A percentile compares a stretch with the other conserved stretches of the same genome.
Evolutionary conservation across 1,140 invertebrate genomes (phyloP).

Genomic region (Drosophila lowei): DNA sequence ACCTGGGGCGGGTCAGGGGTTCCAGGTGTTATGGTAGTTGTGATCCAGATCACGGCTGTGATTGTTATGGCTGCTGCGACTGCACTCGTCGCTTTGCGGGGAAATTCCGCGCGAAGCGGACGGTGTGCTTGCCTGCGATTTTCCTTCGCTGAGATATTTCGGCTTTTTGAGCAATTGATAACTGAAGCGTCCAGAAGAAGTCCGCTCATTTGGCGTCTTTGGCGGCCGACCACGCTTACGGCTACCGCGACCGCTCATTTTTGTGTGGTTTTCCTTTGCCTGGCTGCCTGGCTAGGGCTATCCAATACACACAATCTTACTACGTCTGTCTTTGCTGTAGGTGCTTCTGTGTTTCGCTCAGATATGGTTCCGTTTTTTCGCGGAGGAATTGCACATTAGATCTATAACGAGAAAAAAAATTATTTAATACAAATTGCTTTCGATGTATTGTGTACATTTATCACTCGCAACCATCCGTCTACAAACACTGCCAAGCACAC

Average conservation of each 20-base stretch:
- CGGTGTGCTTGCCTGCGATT: constrained; percentile 88
- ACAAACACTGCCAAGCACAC: constrained; percentile 26
- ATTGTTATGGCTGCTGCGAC: constrained; percentile 85
- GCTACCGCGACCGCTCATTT: constrained; percentile 87
- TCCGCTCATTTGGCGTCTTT: constrained; percentile 92
- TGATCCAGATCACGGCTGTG: constrained; percentile 34
- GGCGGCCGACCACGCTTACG: constrained; percentile 93
- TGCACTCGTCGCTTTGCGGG: constrained; percentile 87
- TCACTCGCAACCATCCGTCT: constrained; percentile 21
- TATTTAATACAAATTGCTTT: constrained; percentile 4
- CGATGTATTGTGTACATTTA: constrained; percentile 3
- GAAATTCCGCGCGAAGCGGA: constrained; percentile 89
- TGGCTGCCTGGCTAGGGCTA: not conserved
- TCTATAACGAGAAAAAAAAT: constrained; percentile 17
- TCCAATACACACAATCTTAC: not conserved
- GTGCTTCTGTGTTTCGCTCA: constrained; percentile 9
- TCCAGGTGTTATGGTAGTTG: too few species aligned
- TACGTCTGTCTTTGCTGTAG: not conserved
- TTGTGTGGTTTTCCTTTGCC: constrained; percentile 14
- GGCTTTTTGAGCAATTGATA: constrained; percentile 95
- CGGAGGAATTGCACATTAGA: constrained; percentile 21
- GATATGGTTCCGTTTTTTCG: constrained; percentile 14
- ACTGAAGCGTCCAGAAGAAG: constrained; percentile 91
- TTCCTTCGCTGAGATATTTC: constrained; percentile 91
- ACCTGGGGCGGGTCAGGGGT: constrained; percentile 38